Conservation (phyloP, 2,888 invertebrate genomes). For the Drosophila setosimentum region DNA sequence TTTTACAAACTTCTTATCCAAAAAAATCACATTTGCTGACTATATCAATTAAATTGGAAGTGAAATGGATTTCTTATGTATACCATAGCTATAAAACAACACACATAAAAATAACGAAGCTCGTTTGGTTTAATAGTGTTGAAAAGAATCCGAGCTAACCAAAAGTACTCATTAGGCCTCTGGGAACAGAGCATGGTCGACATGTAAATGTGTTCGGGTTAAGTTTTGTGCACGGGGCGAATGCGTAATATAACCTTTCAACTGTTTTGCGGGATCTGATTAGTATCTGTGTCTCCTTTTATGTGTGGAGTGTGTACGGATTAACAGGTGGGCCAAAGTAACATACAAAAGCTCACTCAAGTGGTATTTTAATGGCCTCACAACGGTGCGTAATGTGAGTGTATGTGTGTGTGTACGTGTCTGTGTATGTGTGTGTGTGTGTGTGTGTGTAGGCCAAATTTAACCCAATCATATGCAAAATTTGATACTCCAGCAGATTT, state of each 20-base stretch:
- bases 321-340: conserved; percentile 49
- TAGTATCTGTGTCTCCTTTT: conserved; percentile 29
- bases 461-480: neutral
- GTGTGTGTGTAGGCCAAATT: neutral
- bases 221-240: conserved; percentile 44
- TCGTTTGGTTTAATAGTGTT: neutral
- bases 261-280: conserved; percentile 35
- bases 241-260: conserved; percentile 62
- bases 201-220: conserved; percentile 43
- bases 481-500: conserved; percentile 6
- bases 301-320: conserved; percentile 14
- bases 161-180: conserved; percentile 1
- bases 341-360: conserved; percentile 36
- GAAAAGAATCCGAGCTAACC: neutral
- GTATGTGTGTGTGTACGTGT: neutral
- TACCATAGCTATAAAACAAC: neutral
- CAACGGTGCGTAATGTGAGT: conserved; percentile 9
- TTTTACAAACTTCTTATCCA: neutral
- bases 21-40: neutral
- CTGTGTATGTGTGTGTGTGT: neutral
- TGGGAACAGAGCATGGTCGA: neutral
- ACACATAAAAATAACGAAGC: neutral
- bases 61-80: too few relatives aligned
- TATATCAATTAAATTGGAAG: neutral
- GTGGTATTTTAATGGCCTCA: conserved; percentile 50